Base-by-base conservation (phyloP, 1,140 invertebrate species). In the Aradophagus sp. region DNA sequence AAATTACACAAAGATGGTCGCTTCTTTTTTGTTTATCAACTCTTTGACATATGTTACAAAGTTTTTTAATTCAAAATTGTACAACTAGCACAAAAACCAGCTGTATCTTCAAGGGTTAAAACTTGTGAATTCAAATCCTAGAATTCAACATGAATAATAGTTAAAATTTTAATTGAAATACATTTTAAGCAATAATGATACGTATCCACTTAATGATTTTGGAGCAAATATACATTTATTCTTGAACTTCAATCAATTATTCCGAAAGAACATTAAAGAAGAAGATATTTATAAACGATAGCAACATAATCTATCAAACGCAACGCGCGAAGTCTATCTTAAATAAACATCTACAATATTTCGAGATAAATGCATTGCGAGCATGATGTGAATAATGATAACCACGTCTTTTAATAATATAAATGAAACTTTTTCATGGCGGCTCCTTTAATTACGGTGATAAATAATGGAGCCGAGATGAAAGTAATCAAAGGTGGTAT, bases 351-450 rank as follows among this genome's bases (percentile, higher is more conserved):
- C 32, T 15, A 12, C 29, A 34, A 55, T 55, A 42, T 48, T 47
- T 65, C 20, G 29, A 55, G 42, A 55, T 65, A 42, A 55, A 65
- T 65, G 19, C 42, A 55, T n/a, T 55, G 17, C 2, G 11, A 65
- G 17, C 27, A 14, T 41, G 48, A 39, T 65, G 20, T 65, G 61
- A 65, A 65, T 65, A 55, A 65, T 65, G 61, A 65, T 65, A 65
- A 55, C 48, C 58, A 31, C 26, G 48, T 62, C 50, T 48, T 48
- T 65, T 55, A 55, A 65, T 55, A 55, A 65, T 34, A 65, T 55
- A 55, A 65, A 65, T 65, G 50, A 65, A 65, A 41, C 10, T 55
- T 65, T 42, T n/a, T 20, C 14, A 10, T 48, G 39, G 32, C 39
- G 36, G 48, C 42, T 55, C 26, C 27, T 39, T 65, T 65, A 65